A percentile compares a stretch with the other conserved stretches of the same genome.
These are phyloP conservation scores for Teleopsis dalmanni DNA, from an alignment of 1,140 invertebrate genomes.

Conservation along the genomic window DNA sequence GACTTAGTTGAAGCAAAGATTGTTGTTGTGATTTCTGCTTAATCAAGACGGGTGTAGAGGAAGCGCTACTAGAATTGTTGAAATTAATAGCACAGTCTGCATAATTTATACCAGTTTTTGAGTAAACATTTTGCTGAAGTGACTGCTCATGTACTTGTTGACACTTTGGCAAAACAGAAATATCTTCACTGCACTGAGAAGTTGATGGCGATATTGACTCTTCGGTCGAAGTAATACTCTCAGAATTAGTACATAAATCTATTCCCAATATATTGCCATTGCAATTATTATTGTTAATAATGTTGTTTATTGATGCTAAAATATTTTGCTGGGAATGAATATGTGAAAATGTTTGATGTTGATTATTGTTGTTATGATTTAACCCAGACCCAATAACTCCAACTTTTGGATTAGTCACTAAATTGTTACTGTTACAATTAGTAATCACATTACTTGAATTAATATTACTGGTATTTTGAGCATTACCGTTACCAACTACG, in stretches of 20 bases:
- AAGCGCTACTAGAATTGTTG: slow-evolving; percentile 13
- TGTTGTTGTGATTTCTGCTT: slow-evolving; percentile 8
- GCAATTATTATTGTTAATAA: slow-evolving; percentile 25
- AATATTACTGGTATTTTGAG: slow-evolving; percentile 4
- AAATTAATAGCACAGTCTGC: slow-evolving; percentile 9
- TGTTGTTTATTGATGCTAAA: slow-evolving; percentile 12
- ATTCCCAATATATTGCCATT: slow-evolving; percentile 32
- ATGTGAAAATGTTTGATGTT: neutral
- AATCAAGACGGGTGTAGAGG: slow-evolving; percentile 9
- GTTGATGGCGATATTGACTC: slow-evolving; percentile 55
- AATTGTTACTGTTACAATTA: slow-evolving; percentile 13
- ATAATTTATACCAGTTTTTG: slow-evolving; percentile 11
- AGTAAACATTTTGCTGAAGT: slow-evolving; percentile 19
- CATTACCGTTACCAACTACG: neutral
- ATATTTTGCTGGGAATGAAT: slow-evolving; percentile 3
- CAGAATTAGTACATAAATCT: slow-evolving; percentile 46
- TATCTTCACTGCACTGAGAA: slow-evolving; percentile 62
- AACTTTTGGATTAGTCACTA: slow-evolving; percentile 31
- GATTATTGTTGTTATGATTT: slow-evolving; percentile 27
- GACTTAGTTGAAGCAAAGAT: neutral
- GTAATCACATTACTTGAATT: slow-evolving; percentile 12
- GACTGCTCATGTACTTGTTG: slow-evolving; percentile 20
- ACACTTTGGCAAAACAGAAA: slow-evolving; percentile 47
- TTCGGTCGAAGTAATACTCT: slow-evolving; percentile 42
- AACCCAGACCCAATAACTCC: slow-evolving; percentile 38